Base-by-base conservation (phyloP, 2,888 invertebrate species). In the Thecophora atra region DNA sequence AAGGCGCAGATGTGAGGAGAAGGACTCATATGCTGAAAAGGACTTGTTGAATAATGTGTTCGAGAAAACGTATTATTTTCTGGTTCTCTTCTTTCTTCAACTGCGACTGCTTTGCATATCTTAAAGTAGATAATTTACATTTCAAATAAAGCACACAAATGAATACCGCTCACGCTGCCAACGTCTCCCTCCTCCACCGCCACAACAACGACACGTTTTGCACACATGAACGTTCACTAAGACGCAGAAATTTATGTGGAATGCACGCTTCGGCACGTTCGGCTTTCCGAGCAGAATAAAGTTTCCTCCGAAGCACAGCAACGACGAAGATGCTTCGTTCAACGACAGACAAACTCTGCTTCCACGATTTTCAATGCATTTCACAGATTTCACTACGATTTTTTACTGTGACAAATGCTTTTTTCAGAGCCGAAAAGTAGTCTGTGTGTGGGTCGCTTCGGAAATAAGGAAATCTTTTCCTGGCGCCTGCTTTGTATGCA, bases 231-330 rank as follows among this genome's bases (percentile, higher is more conserved):
- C 47, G 21, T 28, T 24, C 58, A 15, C 13, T 58, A 58, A 58
- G 58, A 13, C 58, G 5, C 24, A 24, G 26, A 58, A 58, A 58
- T 58, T 58, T 58, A 58, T 58, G 58, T 26, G 26, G 58, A 24
- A 26, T 58, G 58, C 58, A 58, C 26, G 21, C 52, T 52, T 7
- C 56, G 6, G 1, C 56, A 13, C 56, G 11, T 0, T 24, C 47
- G n/a, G n/a, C 4, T 3, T 58, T 58, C 24, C 58, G 3, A 24
- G 58, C 47, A 5, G 17, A 47, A 47, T 47, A 11, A 47, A 5
- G 47, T 47, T 47, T 15, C 17, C 47, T 47, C 13, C n/a, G 47
- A 47, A 17, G 17, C 47, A 47, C 5, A 47, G 17, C 4, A 5
- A 47, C 47, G n/a, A n/a, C 13, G n/a, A 15, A 11, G 1, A 47